These are phyloP conservation scores for Isichthys henryi DNA, from an alignment of 2,113 vertebrate genomes.

Conservation along the genomic window DNA sequence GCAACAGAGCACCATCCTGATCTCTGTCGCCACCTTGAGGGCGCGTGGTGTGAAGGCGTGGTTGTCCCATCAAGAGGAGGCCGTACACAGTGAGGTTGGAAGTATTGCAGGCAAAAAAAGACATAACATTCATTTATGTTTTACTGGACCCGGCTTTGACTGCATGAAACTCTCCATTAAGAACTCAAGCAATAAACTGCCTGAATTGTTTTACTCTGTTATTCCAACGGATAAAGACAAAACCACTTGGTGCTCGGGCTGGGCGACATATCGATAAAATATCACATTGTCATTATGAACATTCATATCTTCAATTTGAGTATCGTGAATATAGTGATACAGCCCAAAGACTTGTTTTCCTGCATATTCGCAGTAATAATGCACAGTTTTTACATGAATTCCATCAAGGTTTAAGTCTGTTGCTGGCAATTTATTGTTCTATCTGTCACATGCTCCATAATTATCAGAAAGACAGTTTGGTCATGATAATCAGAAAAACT, in stretches of 20 bases:
- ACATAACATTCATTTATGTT: background rate
- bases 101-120: background rate
- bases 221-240: background rate
- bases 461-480: too few species aligned
- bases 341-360: too few species aligned
- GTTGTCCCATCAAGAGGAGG: background rate
- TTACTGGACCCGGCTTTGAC: background rate
- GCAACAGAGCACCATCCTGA: background rate
- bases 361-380: too few species aligned
- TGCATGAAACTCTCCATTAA: background rate
- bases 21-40: background rate
- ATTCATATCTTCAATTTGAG: too few species aligned
- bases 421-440: too few species aligned
- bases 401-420: too few species aligned
- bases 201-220: background rate
- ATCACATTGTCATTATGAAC: too few species aligned
- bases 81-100: background rate
- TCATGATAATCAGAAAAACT: too few species aligned
- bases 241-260: background rate
- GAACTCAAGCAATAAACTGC: background rate
- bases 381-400: too few species aligned
- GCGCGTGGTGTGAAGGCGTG: background rate
- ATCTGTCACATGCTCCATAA: too few species aligned
- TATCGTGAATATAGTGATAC: too few species aligned
- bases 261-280: background rate